Base-by-base conservation (phyloP, 2,113 vertebrate species). In the Saguinus imperator region DNA sequence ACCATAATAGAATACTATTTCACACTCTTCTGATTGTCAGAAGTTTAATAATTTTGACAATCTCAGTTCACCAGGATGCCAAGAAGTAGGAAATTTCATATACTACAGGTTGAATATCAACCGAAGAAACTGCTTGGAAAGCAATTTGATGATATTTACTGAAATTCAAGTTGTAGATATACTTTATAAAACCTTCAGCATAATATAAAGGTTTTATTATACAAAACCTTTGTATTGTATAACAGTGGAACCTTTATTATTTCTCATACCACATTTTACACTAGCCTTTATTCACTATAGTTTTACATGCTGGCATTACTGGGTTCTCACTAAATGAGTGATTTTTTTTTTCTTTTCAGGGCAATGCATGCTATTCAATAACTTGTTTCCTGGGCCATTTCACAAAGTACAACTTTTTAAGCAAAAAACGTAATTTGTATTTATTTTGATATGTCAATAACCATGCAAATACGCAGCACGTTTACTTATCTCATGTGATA, bases 31-130 rank as follows among this genome's bases (percentile, higher is more conserved):
- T 82, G 50, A 58, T n/a, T 77, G 10, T 87, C 58, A 83, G 77
- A 87, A 82, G 88, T 92, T 61, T 92, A 96, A n/a, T 94, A 84
- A 79, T 70, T 96, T n/a, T 77, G 32, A 79, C 10, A 88, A 20
- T 83, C 79, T 21, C 43, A 37, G 7, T 84, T 87, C 25, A 73
- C 16, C 9, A 73, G n/a, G 25, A 64, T 85, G 79, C 79, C 52
- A 94, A 37, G 37, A 88, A 92, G 37, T 45, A 84, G 61, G 52
- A 79, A 79, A 45, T 79, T 88, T 89, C 45, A 52, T 55, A 35
- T 11, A 64, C 5, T 64, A 8, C n/a, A 94, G 52, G 20, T 52
- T 94, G 13, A 3, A 10, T 64, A 66, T 94, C 72, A 79, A 4
- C 35, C 64, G 70, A 79, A 72, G 75, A 3, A 64, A 35, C 37